Percentiles rank a stretch among this genome's conserved stretches.
Evolutionary conservation across 1,140 invertebrate species (phyloP).

Genomic region (Zophobas morio): DNA sequence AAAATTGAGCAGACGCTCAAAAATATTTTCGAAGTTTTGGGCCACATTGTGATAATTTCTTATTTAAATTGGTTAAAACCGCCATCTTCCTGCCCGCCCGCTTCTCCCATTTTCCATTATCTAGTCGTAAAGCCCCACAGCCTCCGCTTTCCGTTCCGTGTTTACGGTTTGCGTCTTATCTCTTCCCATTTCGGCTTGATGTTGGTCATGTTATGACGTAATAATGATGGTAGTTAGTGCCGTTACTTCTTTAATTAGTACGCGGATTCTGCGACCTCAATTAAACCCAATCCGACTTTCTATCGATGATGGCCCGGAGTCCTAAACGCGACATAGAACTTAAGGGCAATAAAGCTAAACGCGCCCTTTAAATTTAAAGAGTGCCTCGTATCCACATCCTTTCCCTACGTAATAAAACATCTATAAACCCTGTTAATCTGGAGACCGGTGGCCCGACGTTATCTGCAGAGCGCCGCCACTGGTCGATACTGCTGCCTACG

Average conservation of each 20-base stretch:
- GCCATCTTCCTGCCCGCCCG: too few relatives aligned
- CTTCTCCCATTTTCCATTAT: too few relatives aligned
- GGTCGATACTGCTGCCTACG: background rate
- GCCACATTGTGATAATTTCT: too few relatives aligned
- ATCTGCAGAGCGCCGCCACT: background rate
- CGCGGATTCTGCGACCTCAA: conserved; percentile 19
- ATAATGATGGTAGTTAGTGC: conserved; percentile 20
- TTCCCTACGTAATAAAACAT: conserved; percentile 36
- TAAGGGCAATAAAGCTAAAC: conserved; percentile 24
- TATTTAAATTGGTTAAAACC: too few relatives aligned
- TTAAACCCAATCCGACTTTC: conserved; percentile 36
- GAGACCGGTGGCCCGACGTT: conserved; percentile 3
- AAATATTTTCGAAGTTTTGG: too few relatives aligned
- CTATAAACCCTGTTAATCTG: conserved; percentile 36
- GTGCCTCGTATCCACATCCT: conserved; percentile 25
- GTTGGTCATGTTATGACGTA: conserved; percentile 26
- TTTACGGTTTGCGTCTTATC: too few relatives aligned
- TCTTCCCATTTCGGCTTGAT: background rate
- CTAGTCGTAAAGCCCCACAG: too few relatives aligned
- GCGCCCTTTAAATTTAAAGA: conserved; percentile 39
- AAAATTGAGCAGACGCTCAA: too few relatives aligned
- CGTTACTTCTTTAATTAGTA: conserved; percentile 33
- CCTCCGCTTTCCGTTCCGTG: too few relatives aligned
- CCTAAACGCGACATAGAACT: background rate
- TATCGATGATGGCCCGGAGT: conserved; percentile 16